A percentile compares a stretch with the other conserved stretches of the same genome.
phyloP scores from a whole-genome alignment of 2,113 vertebrate genomes.

The Hippocampus guttulatus region DNA sequence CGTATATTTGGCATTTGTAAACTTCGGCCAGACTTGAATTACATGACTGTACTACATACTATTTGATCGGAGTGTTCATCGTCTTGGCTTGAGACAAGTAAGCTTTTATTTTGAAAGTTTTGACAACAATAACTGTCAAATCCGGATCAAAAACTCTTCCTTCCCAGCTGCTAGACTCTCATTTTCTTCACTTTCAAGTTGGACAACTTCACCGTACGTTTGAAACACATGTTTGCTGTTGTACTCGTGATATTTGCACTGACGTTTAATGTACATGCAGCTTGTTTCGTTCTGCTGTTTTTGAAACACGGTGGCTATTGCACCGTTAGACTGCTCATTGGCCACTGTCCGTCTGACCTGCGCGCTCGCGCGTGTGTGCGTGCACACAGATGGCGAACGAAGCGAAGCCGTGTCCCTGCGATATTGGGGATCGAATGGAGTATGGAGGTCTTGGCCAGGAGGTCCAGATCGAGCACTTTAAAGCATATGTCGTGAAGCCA shows the following conservation, averaged over 20 bases:
- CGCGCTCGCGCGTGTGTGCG: neutral
- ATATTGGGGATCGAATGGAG: conserved; percentile 77
- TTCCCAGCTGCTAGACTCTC: neutral
- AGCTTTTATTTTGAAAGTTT: conserved; percentile 44
- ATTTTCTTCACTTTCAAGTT: neutral
- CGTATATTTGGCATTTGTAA: no score
- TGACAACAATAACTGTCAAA: neutral
- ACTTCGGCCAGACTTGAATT: no score
- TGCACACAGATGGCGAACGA: conserved; percentile 82
- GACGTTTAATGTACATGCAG: neutral
- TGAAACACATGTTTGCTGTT: neutral
- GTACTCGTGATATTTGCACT: neutral
- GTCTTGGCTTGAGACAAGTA: no score
- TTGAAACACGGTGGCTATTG: neutral
- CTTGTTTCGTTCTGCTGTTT: neutral
- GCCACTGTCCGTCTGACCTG: neutral
- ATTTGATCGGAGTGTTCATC: no score
- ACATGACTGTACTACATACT: no score
- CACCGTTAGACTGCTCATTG: neutral
- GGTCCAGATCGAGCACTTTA: conserved; percentile 80
- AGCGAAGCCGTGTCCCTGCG: conserved; percentile 78
- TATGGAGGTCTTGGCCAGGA: conserved; percentile 81
- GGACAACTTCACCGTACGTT: neutral
- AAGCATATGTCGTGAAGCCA: conserved; percentile 79
- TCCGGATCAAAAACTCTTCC: neutral